phyloP scores from a whole-genome alignment of 2,113 vertebrate genomes.

The Eretmochelys imbricata region DNA sequence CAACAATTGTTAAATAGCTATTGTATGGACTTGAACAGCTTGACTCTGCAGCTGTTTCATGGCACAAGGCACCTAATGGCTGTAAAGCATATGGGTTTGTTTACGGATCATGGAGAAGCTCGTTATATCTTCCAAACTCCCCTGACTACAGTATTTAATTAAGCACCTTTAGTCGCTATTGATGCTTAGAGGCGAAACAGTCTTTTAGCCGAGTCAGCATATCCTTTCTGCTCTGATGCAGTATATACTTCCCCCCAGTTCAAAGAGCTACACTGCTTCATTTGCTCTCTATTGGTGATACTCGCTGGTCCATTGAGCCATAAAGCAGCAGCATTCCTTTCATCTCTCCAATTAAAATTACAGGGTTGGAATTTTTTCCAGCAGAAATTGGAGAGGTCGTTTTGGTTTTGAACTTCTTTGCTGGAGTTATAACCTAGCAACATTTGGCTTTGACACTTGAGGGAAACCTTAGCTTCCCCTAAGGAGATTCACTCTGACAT shows the following conservation, averaged over 20 bases:
- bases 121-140: not conserved
- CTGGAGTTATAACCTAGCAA: not conserved
- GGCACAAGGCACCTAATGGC: too few species aligned
- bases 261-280: not conserved
- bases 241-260: not conserved
- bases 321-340: not conserved
- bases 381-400: not conserved
- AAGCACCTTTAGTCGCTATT: not conserved
- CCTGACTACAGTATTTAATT: not conserved
- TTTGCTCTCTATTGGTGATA: not conserved
- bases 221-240: not conserved
- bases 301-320: not conserved
- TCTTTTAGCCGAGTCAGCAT: not conserved
- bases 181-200: not conserved
- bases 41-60: not conserved
- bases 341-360: not conserved
- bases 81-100: not conserved
- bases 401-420: not conserved
- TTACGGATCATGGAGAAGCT: not conserved
- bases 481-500: not conserved
- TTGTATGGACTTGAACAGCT: not conserved
- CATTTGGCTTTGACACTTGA: not conserved
- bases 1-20: not conserved
- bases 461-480: not conserved
- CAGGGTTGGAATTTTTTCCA: not conserved